These are phyloP conservation scores for Bubalus kerabau DNA, from an alignment of 2,113 vertebrate species.

Conservation along the genomic window DNA sequence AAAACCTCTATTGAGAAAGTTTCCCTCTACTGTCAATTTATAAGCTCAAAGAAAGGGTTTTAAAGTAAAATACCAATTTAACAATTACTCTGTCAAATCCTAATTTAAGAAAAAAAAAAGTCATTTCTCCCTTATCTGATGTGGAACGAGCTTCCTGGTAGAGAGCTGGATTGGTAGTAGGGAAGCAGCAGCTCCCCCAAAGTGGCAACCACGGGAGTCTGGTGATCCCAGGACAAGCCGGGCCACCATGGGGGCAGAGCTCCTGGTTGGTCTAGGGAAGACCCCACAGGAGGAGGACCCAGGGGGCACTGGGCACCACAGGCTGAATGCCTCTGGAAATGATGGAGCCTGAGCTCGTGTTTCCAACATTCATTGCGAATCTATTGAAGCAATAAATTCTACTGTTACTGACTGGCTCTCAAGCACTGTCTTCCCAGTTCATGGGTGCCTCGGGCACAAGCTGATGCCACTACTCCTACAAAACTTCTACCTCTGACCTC, in stretches of 20 bases:
- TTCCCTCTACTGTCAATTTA: slow-evolving; percentile 32
- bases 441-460: too few relatives aligned
- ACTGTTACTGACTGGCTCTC: background rate
- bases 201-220: slow-evolving; percentile 34
- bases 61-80: slow-evolving; percentile 53
- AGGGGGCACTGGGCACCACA: background rate
- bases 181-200: background rate
- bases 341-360: too few relatives aligned
- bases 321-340: background rate
- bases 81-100: slow-evolving; percentile 15
- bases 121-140: slow-evolving; percentile 28
- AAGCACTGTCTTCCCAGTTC: too few relatives aligned
- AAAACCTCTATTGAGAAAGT: slow-evolving; percentile 37
- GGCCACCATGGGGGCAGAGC: background rate
- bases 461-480: fast-evolving
- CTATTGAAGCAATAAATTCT: too few relatives aligned
- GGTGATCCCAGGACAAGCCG: slow-evolving; percentile 43
- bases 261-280: too few relatives aligned
- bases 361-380: background rate
- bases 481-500: background rate
- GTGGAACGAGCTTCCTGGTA: slow-evolving; percentile 37
- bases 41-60: background rate
- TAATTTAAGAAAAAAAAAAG: slow-evolving; percentile 56
- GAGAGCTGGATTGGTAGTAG: slow-evolving; percentile 56
- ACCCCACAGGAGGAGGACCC: fast-evolving